Evolutionary conservation across 2,113 vertebrate species (phyloP).

Genomic region (Colossoma macropomum): DNA sequence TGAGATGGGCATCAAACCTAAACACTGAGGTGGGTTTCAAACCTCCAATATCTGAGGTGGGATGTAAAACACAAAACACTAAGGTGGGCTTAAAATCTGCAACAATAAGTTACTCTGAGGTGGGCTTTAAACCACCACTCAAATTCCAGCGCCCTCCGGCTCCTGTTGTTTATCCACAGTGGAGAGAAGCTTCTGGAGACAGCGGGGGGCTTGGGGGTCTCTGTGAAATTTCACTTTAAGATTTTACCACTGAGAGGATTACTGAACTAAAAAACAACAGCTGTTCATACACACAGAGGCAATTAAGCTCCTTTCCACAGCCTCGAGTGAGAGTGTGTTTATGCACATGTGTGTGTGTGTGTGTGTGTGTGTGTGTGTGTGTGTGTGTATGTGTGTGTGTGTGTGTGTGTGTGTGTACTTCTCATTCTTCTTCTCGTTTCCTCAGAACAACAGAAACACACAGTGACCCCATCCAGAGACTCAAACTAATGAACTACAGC

Average conservation of each 20-base stretch:
- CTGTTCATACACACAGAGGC: constrained; percentile 3
- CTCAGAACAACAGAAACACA: neutral
- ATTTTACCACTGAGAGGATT: neutral
- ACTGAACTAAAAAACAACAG: constrained; percentile 11
- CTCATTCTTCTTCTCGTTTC: too few relatives aligned
- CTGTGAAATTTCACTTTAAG: neutral
- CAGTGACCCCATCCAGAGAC: too few relatives aligned
- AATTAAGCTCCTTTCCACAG: neutral
- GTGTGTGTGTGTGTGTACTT: neutral
- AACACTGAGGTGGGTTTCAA: too few relatives aligned
- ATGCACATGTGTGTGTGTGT: neutral
- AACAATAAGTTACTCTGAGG: too few relatives aligned
- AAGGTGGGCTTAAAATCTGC: too few relatives aligned
- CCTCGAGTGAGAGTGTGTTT: neutral
- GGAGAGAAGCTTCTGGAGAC: neutral
- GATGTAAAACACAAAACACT: neutral
- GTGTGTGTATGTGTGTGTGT: neutral
- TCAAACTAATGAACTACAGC: too few relatives aligned
- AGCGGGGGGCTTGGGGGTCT: neutral
- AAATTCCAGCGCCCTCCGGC: neutral
- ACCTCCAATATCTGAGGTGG: too few relatives aligned
- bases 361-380: neutral
- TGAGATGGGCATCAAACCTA: too few relatives aligned
- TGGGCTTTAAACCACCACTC: neutral
- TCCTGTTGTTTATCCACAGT: neutral